Base-by-base conservation (phyloP, 2,888 invertebrate genomes). In the Eilema griseolum region DNA sequence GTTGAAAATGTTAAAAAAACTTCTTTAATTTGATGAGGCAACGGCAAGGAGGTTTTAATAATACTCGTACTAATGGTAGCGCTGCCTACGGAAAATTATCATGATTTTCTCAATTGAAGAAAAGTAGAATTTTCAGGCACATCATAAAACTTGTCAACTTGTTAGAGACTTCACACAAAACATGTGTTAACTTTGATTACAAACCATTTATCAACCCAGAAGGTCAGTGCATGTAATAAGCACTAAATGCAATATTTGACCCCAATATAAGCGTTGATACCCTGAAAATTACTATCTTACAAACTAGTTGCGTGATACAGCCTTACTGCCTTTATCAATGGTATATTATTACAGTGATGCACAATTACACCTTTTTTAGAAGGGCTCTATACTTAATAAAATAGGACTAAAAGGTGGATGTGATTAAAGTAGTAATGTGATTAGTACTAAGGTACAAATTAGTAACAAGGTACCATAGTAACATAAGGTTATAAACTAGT, bases 221-320 rank as follows among this genome's bases (percentile, higher is more conserved):
- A 59, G 59, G 59, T 59, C 59, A 59, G 59, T 26, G 24, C 16
- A 28, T 59, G 59, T 59, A 28, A 37, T 37, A 12, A 37, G 16
- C 12, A 65, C 31, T 60, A 24, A 26, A 62, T 24, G 41, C 26
- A 67, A 20, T 46, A 57, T 62, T 56, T 71, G 75, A 77, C 80
- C 73, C 33, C 62, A 79, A 71, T 81, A 33, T 14, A 64, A 12
- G 20, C 4, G 7, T 61, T 57, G 11, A 64, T 20, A 65, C 57
- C 64, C 82, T 73, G 63, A 73, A 70, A 41, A 77, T 73, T 73
- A 77, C 52, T 63, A 24, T 14, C 8, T 52, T n/a, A n/a, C 52
- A n/a, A n/a, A n/a, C n/a, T 68, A 63, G 61, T 73, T 72, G 77
- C 80, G 68, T 82, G 77, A 63, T 67, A 68, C 69, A 70, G 72